These are phyloP conservation scores for Pelochelys cantorii DNA, from an alignment of 2,797 vertebrate species.

Conservation along the genomic window DNA sequence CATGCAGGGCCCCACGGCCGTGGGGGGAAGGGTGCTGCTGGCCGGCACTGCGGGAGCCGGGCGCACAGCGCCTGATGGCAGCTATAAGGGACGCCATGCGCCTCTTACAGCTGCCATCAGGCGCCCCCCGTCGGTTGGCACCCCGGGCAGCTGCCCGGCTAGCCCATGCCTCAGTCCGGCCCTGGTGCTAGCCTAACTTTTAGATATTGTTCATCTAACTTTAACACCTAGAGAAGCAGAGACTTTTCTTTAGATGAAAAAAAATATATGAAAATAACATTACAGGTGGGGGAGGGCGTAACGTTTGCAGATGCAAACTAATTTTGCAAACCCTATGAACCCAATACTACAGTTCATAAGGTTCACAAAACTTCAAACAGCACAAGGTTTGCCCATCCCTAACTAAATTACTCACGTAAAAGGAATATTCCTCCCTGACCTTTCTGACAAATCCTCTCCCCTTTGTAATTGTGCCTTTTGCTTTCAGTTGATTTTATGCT, in stretches of 20 bases:
- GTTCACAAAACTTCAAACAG: conserved; percentile 67
- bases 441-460: conserved; percentile 30
- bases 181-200: background rate
- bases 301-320: background rate
- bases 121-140: too few species aligned
- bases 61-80: too few species aligned
- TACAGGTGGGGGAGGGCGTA: background rate
- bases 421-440: conserved; percentile 59
- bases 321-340: conserved; percentile 48
- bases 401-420: conserved; percentile 52
- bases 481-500: background rate
- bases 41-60: too few species aligned
- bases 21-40: too few species aligned
- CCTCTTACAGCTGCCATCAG: too few species aligned
- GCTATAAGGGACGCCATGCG: too few species aligned
- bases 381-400: conserved; percentile 65
- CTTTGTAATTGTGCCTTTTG: conserved; percentile 1
- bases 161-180: too few species aligned
- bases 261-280: background rate
- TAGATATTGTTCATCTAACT: background rate
- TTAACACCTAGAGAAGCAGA: background rate
- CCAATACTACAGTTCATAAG: conserved; percentile 56
- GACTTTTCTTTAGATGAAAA: background rate
- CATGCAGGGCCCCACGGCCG: too few species aligned
- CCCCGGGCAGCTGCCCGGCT: too few species aligned